These are phyloP conservation scores for Cryptus viduatorius DNA, from an alignment of 2,888 invertebrate species.

Conservation along the genomic window DNA sequence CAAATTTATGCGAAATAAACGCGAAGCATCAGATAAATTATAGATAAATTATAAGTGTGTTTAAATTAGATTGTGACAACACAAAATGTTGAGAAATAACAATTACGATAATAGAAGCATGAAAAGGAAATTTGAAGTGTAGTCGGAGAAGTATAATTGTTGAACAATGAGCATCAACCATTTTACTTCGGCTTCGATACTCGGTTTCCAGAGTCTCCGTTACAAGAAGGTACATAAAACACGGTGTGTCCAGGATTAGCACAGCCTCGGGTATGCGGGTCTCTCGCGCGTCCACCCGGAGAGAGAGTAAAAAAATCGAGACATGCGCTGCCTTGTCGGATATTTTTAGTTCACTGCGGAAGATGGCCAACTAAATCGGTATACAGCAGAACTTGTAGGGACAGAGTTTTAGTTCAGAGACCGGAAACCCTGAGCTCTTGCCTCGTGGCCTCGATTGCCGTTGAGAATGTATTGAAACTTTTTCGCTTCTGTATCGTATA, in stretches of 20 bases:
- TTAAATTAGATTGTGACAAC: too few species aligned
- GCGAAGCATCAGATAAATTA: too few species aligned
- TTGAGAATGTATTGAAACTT: neutral
- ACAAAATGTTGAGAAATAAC: neutral
- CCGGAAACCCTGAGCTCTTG: constrained; percentile 58
- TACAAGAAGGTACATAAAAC: constrained; percentile 54
- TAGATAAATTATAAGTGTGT: too few species aligned
- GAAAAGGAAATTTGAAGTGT: neutral
- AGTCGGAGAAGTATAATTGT: neutral
- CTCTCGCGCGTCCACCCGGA: constrained; percentile 45
- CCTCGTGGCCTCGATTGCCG: constrained; percentile 7
- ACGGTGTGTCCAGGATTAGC: constrained; percentile 64
- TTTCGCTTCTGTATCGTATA: too few species aligned
- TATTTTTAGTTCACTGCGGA: constrained; percentile 66
- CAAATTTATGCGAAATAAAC: too few species aligned
- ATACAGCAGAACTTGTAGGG: constrained; percentile 49
- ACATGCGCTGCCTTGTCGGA: constrained; percentile 62
- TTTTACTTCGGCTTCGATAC: constrained; percentile 15
- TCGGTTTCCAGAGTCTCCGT: constrained; percentile 45
- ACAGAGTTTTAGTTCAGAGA: constrained; percentile 55
- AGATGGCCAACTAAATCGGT: constrained; percentile 66
- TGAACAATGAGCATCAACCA: constrained; percentile 9
- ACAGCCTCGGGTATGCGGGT: constrained; percentile 52
- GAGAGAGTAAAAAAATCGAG: constrained; percentile 44
- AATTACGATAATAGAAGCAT: neutral